Conservation (phyloP, 2,888 invertebrate species). For the Luffia ferchaultella region DNA sequence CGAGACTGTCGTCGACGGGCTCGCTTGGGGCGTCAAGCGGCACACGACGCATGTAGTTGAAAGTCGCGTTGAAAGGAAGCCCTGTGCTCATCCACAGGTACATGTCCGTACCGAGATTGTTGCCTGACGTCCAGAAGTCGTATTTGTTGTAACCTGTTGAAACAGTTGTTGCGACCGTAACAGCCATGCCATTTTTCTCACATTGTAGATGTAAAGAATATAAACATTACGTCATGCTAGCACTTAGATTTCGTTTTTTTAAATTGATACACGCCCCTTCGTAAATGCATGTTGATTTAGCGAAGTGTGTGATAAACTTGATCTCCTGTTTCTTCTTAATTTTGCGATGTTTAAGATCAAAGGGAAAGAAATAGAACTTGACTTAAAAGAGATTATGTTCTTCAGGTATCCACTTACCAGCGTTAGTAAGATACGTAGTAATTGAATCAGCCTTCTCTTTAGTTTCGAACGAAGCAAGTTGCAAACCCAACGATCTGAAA, state of each 20-base stretch:
- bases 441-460: constrained; percentile 88
- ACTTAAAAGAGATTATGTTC: no score
- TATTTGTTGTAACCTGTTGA: constrained; percentile 75
- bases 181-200: no score
- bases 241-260: no score
- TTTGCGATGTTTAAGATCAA: no score
- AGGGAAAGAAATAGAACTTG: no score
- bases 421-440: constrained; percentile 82
- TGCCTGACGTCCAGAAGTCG: constrained; percentile 91
- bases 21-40: constrained; percentile 61
- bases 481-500: constrained; percentile 79
- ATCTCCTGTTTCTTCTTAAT: no score
- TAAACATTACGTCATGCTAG: no score
- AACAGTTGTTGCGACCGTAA: no score
- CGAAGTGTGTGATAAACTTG: no score
- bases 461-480: constrained; percentile 85
- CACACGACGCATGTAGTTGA: constrained; percentile 77
- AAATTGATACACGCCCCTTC: no score
- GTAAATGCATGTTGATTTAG: no score
- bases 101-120: constrained; percentile 86
- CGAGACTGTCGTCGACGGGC: constrained; percentile 62
- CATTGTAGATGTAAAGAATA: no score
- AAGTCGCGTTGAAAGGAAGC: constrained; percentile 87
- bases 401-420: constrained; percentile 70
- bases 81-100: constrained; percentile 92